phyloP scores from a whole-genome alignment of 2,113 vertebrate genomes.

The Cochlearius cochlearius region DNA sequence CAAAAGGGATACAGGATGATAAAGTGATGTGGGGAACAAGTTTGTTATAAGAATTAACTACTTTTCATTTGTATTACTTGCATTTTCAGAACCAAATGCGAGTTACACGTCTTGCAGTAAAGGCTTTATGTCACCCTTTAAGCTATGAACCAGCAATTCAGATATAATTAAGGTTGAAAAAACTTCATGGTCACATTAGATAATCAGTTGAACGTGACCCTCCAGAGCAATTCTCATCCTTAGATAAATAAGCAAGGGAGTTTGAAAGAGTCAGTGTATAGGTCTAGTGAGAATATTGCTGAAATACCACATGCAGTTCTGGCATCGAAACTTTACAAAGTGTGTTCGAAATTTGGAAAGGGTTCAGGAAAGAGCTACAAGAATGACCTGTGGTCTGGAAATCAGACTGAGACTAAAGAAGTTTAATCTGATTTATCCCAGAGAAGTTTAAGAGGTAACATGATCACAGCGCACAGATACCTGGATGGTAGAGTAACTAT shows the following conservation, averaged over 20 bases:
- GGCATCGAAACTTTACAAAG: constrained; percentile 15
- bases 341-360: background rate
- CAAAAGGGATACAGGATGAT: background rate
- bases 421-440: constrained; percentile 45
- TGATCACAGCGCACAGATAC: constrained; percentile 4
- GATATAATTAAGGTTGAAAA: constrained; percentile 16
- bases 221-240: constrained; percentile 27
- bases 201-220: constrained; percentile 12
- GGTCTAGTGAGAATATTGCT: constrained; percentile 34
- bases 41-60: background rate
- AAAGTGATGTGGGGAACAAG: background rate
- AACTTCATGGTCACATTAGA: background rate
- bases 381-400: constrained; percentile 43
- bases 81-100: background rate
- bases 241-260: constrained; percentile 24
- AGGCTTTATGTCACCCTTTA: background rate
- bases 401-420: constrained; percentile 51
- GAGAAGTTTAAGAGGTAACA: constrained; percentile 31
- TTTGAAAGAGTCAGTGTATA: constrained; percentile 18
- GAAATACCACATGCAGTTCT: constrained; percentile 47
- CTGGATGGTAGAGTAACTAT: background rate
- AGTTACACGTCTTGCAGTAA: background rate
- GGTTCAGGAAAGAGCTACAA: constrained; percentile 24
- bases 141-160: background rate
- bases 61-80: background rate